Conservation (phyloP, 2,113 vertebrate genomes). For the Lates calcarifer region DNA sequence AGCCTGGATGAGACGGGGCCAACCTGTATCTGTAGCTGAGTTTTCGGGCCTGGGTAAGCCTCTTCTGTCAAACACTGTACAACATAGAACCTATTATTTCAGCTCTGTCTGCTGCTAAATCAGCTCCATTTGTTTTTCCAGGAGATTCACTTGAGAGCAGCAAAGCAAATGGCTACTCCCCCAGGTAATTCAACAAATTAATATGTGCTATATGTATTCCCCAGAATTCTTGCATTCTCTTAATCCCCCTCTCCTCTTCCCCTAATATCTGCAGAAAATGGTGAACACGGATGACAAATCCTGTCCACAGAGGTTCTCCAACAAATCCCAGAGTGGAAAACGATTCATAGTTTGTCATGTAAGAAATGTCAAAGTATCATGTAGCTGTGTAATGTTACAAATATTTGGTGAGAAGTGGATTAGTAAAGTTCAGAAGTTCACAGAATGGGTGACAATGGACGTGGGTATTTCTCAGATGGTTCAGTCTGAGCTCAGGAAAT, state of each 20-base stretch:
- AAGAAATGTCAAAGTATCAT: background rate
- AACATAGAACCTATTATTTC: background rate
- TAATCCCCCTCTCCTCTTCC: background rate
- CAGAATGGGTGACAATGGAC: background rate
- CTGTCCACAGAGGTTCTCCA: background rate
- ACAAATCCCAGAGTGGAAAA: background rate
- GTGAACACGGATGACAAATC: background rate
- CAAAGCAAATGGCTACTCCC: background rate
- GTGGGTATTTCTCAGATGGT: background rate
- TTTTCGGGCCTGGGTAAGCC: slow-evolving; percentile 23
- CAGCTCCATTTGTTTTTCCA: slow-evolving; percentile 9
- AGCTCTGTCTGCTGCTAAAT: background rate
- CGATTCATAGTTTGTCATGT: background rate
- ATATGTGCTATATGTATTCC: background rate
- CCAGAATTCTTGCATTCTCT: background rate
- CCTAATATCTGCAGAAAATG: slow-evolving; percentile 15
- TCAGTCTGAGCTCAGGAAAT: background rate
- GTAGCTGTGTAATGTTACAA: background rate
- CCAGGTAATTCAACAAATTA: slow-evolving; percentile 22
- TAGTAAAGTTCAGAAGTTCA: no score
- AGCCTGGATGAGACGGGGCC: background rate
- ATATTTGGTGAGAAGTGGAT: background rate
- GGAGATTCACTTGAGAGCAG: slow-evolving; percentile 28
- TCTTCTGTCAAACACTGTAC: background rate
- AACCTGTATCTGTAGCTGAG: background rate